A percentile compares a stretch with the other conserved stretches of the same genome.
Conservation (phyloP, 2,888 invertebrate species). For the Cephus runcator region DNA sequence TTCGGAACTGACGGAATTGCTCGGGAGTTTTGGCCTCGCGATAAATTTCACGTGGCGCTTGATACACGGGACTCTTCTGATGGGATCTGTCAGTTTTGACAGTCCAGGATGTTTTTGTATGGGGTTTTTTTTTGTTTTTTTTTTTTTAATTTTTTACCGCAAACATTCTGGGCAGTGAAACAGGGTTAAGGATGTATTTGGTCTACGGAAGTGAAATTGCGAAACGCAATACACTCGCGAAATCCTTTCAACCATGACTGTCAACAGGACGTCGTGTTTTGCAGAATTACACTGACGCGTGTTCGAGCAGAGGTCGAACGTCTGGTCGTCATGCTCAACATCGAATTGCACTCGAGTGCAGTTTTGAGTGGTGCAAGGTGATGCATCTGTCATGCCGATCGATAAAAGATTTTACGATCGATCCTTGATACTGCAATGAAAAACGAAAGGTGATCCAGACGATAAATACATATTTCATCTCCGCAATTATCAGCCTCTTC, state of each 20-base stretch:
- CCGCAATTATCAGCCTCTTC: not conserved
- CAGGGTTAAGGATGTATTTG: not conserved
- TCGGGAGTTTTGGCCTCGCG: not conserved
- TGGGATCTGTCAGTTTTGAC: not conserved
- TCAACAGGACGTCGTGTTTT: not conserved
- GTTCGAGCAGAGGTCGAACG: not conserved
- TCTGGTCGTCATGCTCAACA: not conserved
- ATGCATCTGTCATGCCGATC: not conserved
- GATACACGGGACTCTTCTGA: not conserved
- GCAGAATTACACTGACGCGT: not conserved
- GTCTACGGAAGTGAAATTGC: not conserved
- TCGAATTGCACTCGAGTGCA: not conserved
- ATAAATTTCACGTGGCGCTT: not conserved
- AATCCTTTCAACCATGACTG: not conserved
- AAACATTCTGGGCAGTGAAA: not conserved
- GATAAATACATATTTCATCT: too few species aligned
- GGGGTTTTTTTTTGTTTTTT: not conserved
- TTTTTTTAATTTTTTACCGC: too few species aligned
- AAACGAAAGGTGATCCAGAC: too few species aligned
- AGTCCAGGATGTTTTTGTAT: not conserved
- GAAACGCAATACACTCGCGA: not conserved
- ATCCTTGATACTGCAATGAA: too few species aligned
- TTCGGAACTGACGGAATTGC: not conserved
- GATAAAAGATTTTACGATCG: too few species aligned
- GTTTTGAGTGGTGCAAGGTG: not conserved